Percentiles rank a stretch among this genome's conserved stretches.
These are phyloP conservation scores for Piaya cayana DNA, from an alignment of 2,113 vertebrate species.

Conservation along the genomic window DNA sequence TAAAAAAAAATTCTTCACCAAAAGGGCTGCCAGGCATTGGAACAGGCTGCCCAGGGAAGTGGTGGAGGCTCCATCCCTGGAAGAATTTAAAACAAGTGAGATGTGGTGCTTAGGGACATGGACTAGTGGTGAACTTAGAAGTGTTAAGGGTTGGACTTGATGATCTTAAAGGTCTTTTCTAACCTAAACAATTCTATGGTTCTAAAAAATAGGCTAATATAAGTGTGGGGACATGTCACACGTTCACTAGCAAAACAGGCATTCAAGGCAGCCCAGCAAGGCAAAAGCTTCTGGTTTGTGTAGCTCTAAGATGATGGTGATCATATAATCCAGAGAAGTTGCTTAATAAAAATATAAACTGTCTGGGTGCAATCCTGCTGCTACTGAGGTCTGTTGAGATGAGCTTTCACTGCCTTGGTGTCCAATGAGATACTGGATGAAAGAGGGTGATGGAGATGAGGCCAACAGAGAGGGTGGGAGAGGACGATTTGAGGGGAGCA, in stretches of 20 bases:
- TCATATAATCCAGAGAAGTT: not conserved
- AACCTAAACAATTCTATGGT: no score
- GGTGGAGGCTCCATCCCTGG: no score
- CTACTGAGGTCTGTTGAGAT: not conserved
- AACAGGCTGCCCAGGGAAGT: no score
- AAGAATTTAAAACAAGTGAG: no score
- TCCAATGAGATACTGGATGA: not conserved
- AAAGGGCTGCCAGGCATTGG: no score
- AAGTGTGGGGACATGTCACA: not conserved
- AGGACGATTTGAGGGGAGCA: not conserved
- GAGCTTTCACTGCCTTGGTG: not conserved
- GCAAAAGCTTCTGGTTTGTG: not conserved
- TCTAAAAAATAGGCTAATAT: not conserved
- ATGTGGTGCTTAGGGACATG: no score
- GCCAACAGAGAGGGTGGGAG: not conserved
- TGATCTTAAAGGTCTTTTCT: no score
- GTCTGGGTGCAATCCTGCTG: not conserved
- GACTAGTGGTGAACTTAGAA: no score
- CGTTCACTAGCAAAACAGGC: not conserved
- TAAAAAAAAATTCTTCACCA: no score
- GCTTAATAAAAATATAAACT: not conserved
- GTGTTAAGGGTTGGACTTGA: no score
- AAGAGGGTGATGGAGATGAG: fast-evolving
- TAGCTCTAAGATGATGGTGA: not conserved
- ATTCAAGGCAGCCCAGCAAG: not conserved